Conservation (phyloP, 2,797 vertebrate species). For the Peromyscus melanophrys region DNA sequence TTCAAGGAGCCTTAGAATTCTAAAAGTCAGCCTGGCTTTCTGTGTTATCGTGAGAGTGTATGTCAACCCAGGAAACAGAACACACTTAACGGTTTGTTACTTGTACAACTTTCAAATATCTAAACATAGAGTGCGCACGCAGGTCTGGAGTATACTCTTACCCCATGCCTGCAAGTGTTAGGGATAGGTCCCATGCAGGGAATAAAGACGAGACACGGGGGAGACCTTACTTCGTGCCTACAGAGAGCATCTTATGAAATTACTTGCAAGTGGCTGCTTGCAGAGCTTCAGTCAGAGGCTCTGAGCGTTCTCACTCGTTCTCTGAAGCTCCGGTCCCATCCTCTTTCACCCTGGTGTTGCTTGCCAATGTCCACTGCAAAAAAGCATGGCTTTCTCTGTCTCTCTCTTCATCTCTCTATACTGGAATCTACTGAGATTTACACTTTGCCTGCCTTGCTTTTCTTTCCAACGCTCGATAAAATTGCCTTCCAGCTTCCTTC, state of each 20-base stretch:
- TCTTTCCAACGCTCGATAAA: neutral
- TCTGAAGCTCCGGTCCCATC: neutral
- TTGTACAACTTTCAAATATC: constrained; percentile 35
- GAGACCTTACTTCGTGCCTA: neutral
- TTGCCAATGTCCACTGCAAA: neutral
- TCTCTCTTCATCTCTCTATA: neutral
- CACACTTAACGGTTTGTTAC: neutral
- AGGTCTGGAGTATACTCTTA: neutral
- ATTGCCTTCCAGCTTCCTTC: neutral
- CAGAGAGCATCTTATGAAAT: neutral
- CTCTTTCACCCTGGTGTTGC: neutral
- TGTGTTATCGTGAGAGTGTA: neutral
- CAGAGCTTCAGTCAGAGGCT: neutral
- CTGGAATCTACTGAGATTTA: neutral
- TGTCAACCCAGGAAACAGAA: constrained; percentile 5
- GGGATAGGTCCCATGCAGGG: neutral
- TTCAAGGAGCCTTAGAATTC: neutral
- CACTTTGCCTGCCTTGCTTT: neutral
- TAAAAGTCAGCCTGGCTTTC: constrained; percentile 33
- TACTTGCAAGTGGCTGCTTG: neutral
- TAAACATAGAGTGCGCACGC: neutral
- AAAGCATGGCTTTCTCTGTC: neutral
- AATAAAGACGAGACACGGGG: neutral
- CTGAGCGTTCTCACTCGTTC: neutral
- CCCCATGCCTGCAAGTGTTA: neutral